Evolutionary conservation across 2,797 vertebrate genomes (phyloP).

Genomic region (Liparis tanakae): DNA sequence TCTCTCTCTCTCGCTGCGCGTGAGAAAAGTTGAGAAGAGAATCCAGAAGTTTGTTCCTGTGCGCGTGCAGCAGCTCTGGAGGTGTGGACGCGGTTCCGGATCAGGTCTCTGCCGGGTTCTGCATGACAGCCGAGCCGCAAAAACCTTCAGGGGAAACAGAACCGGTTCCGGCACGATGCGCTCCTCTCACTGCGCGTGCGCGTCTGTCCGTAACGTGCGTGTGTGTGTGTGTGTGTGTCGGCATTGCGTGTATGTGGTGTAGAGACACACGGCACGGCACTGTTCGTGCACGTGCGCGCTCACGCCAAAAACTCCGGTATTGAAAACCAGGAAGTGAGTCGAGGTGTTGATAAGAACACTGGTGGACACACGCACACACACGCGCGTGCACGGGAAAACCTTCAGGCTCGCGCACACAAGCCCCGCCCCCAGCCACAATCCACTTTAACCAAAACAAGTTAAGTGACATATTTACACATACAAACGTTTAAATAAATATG

Average conservation of each 20-base stretch:
- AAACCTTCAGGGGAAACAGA: not conserved
- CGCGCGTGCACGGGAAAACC: too few relatives aligned
- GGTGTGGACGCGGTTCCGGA: not conserved
- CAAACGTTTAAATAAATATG: too few relatives aligned
- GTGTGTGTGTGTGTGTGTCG: too few relatives aligned
- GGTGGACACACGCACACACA: not conserved
- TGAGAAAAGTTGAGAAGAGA: not conserved
- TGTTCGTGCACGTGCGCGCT: slow-evolving; percentile 15
- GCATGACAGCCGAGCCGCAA: not conserved
- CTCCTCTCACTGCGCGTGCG: too few relatives aligned
- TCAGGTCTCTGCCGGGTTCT: not conserved
- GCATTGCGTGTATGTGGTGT: not conserved
- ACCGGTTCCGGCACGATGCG: not conserved
- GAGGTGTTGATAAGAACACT: slow-evolving; percentile 48
- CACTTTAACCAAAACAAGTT: too few relatives aligned
- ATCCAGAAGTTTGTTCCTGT: not conserved
- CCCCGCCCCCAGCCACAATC: too few relatives aligned
- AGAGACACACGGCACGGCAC: too few relatives aligned
- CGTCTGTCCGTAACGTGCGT: too few relatives aligned
- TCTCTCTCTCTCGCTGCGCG: too few relatives aligned
- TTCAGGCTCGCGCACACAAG: too few relatives aligned
- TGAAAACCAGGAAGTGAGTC: slow-evolving; percentile 68
- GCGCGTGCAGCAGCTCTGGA: slow-evolving; percentile 8
- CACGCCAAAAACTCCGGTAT: slow-evolving; percentile 16
- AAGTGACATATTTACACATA: too few relatives aligned